Evolutionary conservation across 2,113 vertebrate genomes (phyloP).

Genomic region (Pelusios castaneus): DNA sequence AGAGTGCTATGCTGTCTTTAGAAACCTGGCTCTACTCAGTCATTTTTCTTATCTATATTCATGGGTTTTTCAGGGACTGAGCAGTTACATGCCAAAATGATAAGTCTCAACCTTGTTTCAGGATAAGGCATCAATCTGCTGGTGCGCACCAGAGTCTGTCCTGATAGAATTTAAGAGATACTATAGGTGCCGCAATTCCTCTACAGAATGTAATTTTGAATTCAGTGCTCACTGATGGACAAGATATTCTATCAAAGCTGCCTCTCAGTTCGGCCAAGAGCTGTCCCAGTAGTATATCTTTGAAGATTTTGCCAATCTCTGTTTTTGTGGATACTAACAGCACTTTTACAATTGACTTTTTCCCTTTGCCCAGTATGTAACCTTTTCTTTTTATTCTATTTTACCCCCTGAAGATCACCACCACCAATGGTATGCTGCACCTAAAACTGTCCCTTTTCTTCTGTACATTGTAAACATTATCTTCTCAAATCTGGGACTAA

Average conservation of each 20-base stretch:
- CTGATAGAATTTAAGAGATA: neutral
- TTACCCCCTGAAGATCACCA: neutral
- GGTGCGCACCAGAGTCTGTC: neutral
- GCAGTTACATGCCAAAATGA: conserved; percentile 30
- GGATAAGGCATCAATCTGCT: conserved; percentile 22
- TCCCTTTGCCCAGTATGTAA: neutral
- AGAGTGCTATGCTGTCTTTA: neutral
- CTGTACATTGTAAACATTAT: neutral
- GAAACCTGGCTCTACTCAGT: neutral
- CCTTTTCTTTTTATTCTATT: neutral
- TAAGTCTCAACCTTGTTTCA: neutral
- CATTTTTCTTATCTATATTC: conserved; percentile 26
- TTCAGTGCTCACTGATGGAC: neutral
- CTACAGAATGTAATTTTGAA: conserved; percentile 20
- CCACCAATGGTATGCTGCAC: neutral
- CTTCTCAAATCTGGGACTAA: neutral
- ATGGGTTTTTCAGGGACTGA: neutral
- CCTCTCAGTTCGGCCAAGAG: conserved; percentile 13
- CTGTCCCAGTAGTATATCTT: neutral
- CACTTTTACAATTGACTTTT: neutral
- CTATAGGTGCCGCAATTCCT: neutral
- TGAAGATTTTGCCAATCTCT: neutral
- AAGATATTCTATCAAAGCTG: conserved; percentile 16
- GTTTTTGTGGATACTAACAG: neutral
- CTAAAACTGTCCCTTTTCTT: neutral